phyloP scores from a whole-genome alignment of 2,113 vertebrate genomes.

The Grammomys dolichurus region DNA sequence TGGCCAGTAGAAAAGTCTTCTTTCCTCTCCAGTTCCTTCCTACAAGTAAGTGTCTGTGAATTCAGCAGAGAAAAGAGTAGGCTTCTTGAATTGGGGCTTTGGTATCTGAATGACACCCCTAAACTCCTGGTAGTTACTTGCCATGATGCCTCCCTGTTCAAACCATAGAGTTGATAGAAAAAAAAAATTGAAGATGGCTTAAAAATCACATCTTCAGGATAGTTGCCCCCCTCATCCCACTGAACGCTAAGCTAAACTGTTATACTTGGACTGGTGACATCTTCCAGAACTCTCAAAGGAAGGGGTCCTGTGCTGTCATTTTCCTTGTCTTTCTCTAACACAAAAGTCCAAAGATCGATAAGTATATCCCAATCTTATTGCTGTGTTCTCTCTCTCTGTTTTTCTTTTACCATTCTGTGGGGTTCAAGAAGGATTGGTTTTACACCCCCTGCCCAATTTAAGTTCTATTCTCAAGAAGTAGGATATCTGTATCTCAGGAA shows the following conservation, averaged over 20 bases:
- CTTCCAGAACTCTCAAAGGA: background rate
- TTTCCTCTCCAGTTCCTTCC: background rate
- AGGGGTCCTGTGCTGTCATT: rapidly evolving
- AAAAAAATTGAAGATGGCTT: background rate
- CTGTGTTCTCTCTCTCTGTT: background rate
- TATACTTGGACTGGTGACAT: background rate
- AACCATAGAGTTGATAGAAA: background rate
- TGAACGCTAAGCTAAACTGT: background rate
- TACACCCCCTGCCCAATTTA: rapidly evolving
- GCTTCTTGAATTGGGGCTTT: background rate
- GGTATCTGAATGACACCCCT: too few species aligned
- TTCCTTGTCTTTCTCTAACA: background rate
- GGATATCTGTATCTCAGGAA: background rate
- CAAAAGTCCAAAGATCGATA: background rate
- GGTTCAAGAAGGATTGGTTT: background rate
- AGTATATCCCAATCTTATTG: too few species aligned
- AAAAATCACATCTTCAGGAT: background rate
- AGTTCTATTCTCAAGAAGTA: too few species aligned
- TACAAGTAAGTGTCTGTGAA: too few species aligned
- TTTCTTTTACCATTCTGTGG: background rate
- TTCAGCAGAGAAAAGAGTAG: background rate
- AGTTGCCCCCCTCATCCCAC: background rate
- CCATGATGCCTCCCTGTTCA: background rate
- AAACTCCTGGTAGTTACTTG: background rate
- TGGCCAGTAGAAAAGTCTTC: background rate